A percentile compares a stretch with the other conserved stretches of the same genome.
phyloP scores from a whole-genome alignment of 2,113 vertebrate species.

The Ciconia stormi region DNA sequence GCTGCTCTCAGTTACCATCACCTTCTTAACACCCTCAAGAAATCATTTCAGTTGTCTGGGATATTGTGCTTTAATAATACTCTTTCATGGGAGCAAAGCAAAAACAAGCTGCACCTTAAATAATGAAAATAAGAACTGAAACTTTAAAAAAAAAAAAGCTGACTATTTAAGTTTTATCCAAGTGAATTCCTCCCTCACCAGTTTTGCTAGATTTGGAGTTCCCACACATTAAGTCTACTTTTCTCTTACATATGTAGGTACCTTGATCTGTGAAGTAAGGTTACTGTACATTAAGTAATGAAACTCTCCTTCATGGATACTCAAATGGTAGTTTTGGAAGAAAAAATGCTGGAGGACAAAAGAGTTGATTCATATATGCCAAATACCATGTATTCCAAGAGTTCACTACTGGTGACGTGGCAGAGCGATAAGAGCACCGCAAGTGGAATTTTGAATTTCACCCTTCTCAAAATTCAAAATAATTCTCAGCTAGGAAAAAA shows the following conservation, averaged over 20 bases:
- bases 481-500: not conserved
- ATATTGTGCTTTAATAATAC: not conserved
- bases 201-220: not conserved
- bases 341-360: not conserved
- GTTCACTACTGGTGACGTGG: not conserved
- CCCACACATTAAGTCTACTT: not conserved
- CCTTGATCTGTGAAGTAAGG: not conserved
- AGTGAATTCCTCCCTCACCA: not conserved
- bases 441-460: not conserved
- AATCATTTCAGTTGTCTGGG: not conserved
- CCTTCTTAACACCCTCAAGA: not conserved
- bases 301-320: not conserved
- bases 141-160: not conserved
- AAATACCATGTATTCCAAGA: not conserved
- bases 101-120: not conserved
- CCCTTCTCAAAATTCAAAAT: not conserved
- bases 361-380: not conserved
- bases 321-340: not conserved
- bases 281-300: not conserved
- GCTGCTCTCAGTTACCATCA: not conserved
- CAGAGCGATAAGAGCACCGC: not conserved
- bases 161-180: not conserved
- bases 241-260: not conserved
- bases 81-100: not conserved
- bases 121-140: not conserved